Evolutionary conservation across 2,113 vertebrate species (phyloP).

Genomic region (Tautogolabrus adspersus): DNA sequence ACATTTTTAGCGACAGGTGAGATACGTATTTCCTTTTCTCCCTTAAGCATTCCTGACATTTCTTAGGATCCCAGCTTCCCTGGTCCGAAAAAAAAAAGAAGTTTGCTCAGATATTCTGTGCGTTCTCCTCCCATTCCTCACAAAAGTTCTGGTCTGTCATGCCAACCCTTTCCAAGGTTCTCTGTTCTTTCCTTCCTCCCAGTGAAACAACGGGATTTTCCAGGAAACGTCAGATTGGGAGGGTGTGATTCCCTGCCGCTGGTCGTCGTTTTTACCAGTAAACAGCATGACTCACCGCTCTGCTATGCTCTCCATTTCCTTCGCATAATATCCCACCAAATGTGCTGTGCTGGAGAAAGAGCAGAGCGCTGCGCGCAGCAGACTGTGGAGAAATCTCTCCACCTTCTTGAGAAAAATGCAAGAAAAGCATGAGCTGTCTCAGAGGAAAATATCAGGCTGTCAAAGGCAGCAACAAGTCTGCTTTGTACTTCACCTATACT

Average conservation of each 20-base stretch:
- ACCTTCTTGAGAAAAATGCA: conserved; percentile 54
- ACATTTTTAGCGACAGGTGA: neutral
- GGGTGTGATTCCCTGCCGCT: conserved; percentile 85
- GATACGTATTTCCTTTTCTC: conserved; percentile 44
- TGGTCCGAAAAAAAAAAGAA: conserved; percentile 56
- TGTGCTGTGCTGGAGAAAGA: conserved; percentile 80
- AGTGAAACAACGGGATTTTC: conserved; percentile 84
- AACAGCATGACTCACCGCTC: conserved; percentile 86
- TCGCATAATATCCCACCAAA: conserved; percentile 83
- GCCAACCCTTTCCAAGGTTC: conserved; percentile 78
- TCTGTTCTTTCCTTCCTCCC: conserved; percentile 85
- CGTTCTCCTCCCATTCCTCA: conserved; percentile 77
- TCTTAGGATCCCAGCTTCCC: conserved; percentile 61
- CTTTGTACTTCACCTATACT: conserved; percentile 21
- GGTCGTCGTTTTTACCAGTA: conserved; percentile 83
- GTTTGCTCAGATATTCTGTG: conserved; percentile 59
- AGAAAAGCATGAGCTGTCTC: conserved; percentile 49
- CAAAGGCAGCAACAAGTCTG: conserved; percentile 44
- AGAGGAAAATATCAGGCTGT: conserved; percentile 34
- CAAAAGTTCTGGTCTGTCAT: conserved; percentile 66
- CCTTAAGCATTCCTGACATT: conserved; percentile 78
- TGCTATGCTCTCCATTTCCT: conserved; percentile 85
- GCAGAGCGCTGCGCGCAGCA: conserved; percentile 29
- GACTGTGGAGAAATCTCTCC: conserved; percentile 52
- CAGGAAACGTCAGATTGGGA: conserved; percentile 84